These are phyloP conservation scores for Telmatochromis brachygnathus DNA, from an alignment of 2,113 vertebrate genomes.

Conservation along the genomic window DNA sequence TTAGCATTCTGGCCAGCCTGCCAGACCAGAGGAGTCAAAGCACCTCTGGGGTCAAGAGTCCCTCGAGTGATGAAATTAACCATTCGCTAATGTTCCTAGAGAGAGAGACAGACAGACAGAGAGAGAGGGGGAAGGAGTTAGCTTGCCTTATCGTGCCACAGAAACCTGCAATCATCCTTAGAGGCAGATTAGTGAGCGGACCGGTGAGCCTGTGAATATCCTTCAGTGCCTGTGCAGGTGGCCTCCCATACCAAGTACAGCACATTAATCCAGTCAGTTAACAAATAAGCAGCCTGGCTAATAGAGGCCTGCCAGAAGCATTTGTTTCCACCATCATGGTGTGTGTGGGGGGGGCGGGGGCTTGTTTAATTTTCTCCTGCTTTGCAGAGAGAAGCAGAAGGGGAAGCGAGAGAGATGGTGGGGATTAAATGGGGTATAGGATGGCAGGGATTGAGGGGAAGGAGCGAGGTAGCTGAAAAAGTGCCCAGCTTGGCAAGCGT, in stretches of 20 bases:
- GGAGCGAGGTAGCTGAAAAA: conserved; percentile 28
- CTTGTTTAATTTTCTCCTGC: conserved; percentile 55
- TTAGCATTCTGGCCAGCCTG: conserved; percentile 5
- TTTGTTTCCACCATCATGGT: conserved; percentile 43
- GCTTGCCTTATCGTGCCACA: conserved; percentile 38
- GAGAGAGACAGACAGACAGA: background rate
- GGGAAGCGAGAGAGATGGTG: background rate
- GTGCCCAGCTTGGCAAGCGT: background rate
- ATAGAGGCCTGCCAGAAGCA: conserved; percentile 53
- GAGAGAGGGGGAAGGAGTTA: background rate
- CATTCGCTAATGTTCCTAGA: conserved; percentile 27
- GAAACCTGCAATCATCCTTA: conserved; percentile 55
- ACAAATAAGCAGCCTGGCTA: conserved; percentile 63
- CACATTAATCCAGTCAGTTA: conserved; percentile 62
- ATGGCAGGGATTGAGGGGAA: background rate
- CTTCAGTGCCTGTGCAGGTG: conserved; percentile 59
- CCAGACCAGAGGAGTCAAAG: background rate
- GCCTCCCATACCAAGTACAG: conserved; percentile 53
- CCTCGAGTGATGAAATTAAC: conserved; percentile 41
- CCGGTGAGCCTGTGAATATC: conserved; percentile 49
- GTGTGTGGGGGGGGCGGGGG: background rate
- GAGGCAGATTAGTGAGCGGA: conserved; percentile 58
- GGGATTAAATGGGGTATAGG: background rate
- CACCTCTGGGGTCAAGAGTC: conserved; percentile 38
- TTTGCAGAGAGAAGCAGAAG: background rate